These are phyloP conservation scores for Bradysia coprophila DNA, from an alignment of 1,140 invertebrate genomes.

Conservation along the genomic window DNA sequence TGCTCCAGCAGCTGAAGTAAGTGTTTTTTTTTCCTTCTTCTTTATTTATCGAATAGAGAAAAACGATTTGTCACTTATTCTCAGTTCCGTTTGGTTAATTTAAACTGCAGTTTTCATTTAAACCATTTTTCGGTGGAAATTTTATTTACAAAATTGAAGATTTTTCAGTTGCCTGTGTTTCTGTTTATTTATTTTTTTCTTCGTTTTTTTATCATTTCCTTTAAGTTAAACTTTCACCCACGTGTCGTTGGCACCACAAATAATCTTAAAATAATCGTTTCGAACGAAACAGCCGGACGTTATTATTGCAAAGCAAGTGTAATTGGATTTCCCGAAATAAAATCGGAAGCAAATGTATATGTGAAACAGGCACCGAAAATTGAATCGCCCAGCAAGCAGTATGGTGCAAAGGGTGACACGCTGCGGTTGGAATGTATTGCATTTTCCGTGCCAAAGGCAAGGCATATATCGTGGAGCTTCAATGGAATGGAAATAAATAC, in stretches of 20 bases:
- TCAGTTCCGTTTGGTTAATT: neutral
- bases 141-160: no score
- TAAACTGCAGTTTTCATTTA: neutral
- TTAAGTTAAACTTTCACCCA: constrained; percentile 1
- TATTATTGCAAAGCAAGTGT: constrained; percentile 79
- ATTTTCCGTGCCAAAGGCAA: constrained; percentile 69
- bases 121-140: no score
- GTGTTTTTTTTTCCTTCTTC: constrained; percentile 10
- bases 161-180: neutral
- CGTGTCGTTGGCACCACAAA: constrained; percentile 49
- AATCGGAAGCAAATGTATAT: constrained; percentile 65
- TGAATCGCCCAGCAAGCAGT: constrained; percentile 50
- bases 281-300: constrained; percentile 57
- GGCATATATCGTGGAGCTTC: constrained; percentile 66
- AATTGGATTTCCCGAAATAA: constrained; percentile 63
- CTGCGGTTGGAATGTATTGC: constrained; percentile 76
- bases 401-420: constrained; percentile 59
- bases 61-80: constrained; percentile 22
- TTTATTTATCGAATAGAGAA: constrained; percentile 25
- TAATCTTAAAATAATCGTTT: constrained; percentile 57
- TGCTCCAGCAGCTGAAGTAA: constrained; percentile 37
- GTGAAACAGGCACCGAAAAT: constrained; percentile 75
- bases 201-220: neutral
- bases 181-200: neutral
- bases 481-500: constrained; percentile 62